These are phyloP conservation scores for Nudaria mundana DNA, from an alignment of 2,888 invertebrate genomes.

Conservation along the genomic window DNA sequence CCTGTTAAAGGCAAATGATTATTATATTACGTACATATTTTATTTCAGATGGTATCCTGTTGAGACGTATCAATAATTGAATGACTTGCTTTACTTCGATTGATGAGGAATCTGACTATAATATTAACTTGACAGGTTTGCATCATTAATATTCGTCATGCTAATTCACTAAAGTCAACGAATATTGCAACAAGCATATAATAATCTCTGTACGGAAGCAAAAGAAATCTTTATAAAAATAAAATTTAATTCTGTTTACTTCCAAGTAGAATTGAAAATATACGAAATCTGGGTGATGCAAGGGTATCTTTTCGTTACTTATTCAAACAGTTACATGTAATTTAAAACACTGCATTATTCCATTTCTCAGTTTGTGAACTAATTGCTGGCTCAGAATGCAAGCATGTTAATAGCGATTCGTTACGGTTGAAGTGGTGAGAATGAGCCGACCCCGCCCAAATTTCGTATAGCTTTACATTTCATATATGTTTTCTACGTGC, in stretches of 20 bases:
- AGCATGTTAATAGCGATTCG: constrained; percentile 31
- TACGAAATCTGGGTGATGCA: too few relatives aligned
- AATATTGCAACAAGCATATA: background rate
- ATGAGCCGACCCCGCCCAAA: constrained; percentile 36
- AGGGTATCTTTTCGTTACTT: too few relatives aligned
- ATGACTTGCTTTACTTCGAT: constrained; percentile 14
- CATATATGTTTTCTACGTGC: too few relatives aligned
- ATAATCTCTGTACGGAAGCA: too few relatives aligned
- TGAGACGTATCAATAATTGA: constrained; percentile 18
- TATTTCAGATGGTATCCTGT: constrained; percentile 18
- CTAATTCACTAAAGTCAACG: background rate
- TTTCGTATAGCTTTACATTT: constrained; percentile 40
- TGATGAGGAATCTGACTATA: constrained; percentile 33
- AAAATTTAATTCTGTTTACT: too few relatives aligned
- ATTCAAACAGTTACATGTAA: too few relatives aligned
- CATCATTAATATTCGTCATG: constrained; percentile 30
- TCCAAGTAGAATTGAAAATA: too few relatives aligned
- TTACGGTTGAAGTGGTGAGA: constrained; percentile 16
- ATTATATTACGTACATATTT: constrained; percentile 1
- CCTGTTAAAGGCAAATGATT: constrained; percentile 8
- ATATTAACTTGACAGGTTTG: constrained; percentile 32
- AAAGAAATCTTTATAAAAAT: too few relatives aligned
- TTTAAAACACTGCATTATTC: constrained; percentile 24
- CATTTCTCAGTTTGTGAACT: constrained; percentile 24
- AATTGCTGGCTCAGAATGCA: constrained; percentile 37